A percentile compares a stretch with the other conserved stretches of the same genome.
Evolutionary conservation across 2,888 invertebrate species (phyloP).

Genomic region (Chymomyza caudatula): DNA sequence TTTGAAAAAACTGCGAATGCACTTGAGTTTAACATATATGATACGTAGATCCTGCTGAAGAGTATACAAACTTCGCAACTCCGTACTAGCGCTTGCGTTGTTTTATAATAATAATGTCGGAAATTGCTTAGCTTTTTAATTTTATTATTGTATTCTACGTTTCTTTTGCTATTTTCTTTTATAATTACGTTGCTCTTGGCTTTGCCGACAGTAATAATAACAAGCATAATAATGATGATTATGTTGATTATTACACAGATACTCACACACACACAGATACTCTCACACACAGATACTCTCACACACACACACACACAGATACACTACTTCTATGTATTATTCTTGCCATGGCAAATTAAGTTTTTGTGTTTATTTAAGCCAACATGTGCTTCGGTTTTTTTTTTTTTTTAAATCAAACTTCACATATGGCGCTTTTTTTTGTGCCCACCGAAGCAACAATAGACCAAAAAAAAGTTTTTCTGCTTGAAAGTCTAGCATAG

Average conservation of each 20-base stretch:
- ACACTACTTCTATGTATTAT: background rate
- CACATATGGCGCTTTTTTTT: conserved; percentile 20
- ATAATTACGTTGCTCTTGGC: conserved; percentile 13
- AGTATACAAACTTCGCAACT: no score
- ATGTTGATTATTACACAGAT: conserved; percentile 47
- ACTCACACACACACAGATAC: no score
- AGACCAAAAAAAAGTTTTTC: conserved; percentile 1
- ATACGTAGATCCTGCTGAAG: no score
- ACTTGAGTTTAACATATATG: no score
- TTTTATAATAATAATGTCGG: conserved; percentile 3
- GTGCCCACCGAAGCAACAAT: conserved; percentile 22
- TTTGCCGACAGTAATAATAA: background rate
- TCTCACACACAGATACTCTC: conserved; percentile 10
- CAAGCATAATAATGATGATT: conserved; percentile 33
- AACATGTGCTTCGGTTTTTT: conserved; percentile 1
- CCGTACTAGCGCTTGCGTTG: background rate
- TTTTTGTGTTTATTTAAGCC: conserved; percentile 55
- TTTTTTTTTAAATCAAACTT: conserved; percentile 42
- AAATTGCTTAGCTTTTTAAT: background rate
- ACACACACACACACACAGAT: no score
- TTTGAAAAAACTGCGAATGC: no score
- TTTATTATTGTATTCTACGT: conserved; percentile 19
- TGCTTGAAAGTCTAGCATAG: conserved; percentile 17
- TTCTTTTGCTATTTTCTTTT: conserved; percentile 1
- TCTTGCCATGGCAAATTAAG: conserved; percentile 41